Evolutionary conservation across 2,888 invertebrate genomes (phyloP).

Genomic region (Patella pellucida): DNA sequence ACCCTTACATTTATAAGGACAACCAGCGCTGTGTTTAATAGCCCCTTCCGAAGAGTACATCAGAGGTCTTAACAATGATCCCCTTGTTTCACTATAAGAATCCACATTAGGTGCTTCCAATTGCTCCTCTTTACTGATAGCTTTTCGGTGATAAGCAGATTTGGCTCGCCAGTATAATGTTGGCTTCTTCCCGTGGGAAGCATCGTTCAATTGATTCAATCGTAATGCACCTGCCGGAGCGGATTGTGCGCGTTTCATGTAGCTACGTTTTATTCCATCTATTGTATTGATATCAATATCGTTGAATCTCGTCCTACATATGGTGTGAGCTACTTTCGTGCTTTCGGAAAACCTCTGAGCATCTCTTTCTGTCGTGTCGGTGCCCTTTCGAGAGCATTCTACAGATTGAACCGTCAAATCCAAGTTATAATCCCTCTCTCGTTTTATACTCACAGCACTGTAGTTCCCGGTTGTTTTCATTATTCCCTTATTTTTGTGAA

Average conservation of each 20-base stretch:
- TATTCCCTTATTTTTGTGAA: background rate
- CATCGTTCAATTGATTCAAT: background rate
- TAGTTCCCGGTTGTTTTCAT: background rate
- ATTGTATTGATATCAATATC: constrained; percentile 4
- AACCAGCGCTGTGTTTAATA: constrained; percentile 43
- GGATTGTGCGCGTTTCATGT: constrained; percentile 26
- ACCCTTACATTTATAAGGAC: constrained; percentile 53
- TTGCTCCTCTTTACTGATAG: constrained; percentile 1
- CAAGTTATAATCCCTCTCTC: background rate
- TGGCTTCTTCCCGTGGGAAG: constrained; percentile 11
- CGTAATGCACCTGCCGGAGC: constrained; percentile 27
- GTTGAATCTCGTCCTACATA: background rate
- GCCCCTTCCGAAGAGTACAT: constrained; percentile 27
- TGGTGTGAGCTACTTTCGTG: background rate
- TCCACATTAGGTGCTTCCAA: background rate
- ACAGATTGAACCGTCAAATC: background rate
- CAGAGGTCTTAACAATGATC: constrained; percentile 27
- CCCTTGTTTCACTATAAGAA: constrained; percentile 9
- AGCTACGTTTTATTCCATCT: constrained; percentile 15
- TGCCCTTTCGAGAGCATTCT: background rate
- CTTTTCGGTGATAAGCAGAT: constrained; percentile 34
- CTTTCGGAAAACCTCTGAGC: background rate
- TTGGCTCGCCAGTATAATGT: constrained; percentile 34
- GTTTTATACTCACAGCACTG: background rate
- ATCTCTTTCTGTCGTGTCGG: background rate